Evolutionary conservation across 2,797 vertebrate species (phyloP).

Genomic region (Nyctibius grandis): DNA sequence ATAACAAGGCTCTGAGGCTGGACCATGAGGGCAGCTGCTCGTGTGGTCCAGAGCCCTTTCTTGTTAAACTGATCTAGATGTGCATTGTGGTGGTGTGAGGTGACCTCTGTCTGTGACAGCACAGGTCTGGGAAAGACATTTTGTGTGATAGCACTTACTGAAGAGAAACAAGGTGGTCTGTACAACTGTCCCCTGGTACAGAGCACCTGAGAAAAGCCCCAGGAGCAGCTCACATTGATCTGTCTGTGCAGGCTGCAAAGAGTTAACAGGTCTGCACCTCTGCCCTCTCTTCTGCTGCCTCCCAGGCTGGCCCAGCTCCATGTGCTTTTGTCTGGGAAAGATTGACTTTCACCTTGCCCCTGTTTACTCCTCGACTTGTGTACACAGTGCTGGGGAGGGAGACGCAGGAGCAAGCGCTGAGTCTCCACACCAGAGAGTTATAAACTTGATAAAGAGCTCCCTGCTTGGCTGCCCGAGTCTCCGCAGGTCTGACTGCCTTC

Average conservation of each 20-base stretch:
- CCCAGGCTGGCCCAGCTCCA: slow-evolving; percentile 39
- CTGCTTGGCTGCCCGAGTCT: not conserved
- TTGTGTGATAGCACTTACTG: not conserved
- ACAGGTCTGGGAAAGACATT: not conserved
- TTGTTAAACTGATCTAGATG: not conserved
- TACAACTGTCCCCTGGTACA: not conserved
- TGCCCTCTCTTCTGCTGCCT: slow-evolving; percentile 12
- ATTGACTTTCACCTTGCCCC: slow-evolving; percentile 64
- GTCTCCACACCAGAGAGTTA: not conserved
- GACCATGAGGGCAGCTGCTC: not conserved
- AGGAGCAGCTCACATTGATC: accelerated
- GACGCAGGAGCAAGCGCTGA: not conserved
- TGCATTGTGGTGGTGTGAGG: not conserved
- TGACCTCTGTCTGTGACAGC: not conserved
- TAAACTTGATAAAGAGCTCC: not conserved
- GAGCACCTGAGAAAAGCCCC: not conserved
- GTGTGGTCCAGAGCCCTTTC: not conserved
- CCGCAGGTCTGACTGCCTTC: not conserved
- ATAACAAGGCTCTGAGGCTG: not conserved
- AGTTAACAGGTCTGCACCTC: slow-evolving; percentile 34
- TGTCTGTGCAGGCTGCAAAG: not conserved
- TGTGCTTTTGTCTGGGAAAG: slow-evolving; percentile 50
- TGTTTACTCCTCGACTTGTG: slow-evolving; percentile 50
- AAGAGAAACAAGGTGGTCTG: not conserved
- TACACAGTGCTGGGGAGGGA: slow-evolving; percentile 30